Conservation (phyloP, 2,113 vertebrate genomes). For the Meriones unguiculatus region DNA sequence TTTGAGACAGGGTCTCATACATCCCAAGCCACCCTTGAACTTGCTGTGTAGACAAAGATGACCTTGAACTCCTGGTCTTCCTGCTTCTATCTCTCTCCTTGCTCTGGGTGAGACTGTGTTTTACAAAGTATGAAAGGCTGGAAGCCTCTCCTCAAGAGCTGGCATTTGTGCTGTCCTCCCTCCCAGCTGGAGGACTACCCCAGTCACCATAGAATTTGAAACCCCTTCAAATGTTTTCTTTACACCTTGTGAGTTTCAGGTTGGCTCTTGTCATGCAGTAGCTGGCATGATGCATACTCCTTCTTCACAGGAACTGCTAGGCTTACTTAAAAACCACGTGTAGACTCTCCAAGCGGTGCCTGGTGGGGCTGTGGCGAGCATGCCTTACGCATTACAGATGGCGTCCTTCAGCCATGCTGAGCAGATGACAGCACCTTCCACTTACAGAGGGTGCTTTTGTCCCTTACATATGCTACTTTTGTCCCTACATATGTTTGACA, state of each 20-base stretch:
- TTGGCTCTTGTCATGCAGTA: not conserved
- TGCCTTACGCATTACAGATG: not conserved
- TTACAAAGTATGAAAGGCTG: not conserved
- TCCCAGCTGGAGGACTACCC: not conserved
- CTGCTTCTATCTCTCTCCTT: not conserved
- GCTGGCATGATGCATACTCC: accelerated
- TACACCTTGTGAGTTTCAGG: too few species aligned
- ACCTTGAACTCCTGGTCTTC: not conserved
- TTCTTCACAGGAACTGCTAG: not conserved
- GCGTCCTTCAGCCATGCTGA: not conserved
- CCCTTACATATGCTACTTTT: not conserved
- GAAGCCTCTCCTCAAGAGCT: not conserved
- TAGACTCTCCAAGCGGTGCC: not conserved
- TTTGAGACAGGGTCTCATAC: not conserved
- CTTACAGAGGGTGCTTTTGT: not conserved
- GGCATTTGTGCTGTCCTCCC: not conserved
- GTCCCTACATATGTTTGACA: too few species aligned
- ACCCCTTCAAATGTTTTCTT: not conserved
- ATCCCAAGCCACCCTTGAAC: not conserved
- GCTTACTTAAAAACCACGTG: not conserved
- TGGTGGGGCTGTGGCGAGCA: not conserved
- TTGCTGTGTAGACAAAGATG: not conserved
- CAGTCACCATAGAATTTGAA: not conserved
- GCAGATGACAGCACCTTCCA: not conserved
- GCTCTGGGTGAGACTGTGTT: not conserved